Evolutionary conservation across 2,113 vertebrate genomes (phyloP).

Genomic region (Microcebus tavaratra): DNA sequence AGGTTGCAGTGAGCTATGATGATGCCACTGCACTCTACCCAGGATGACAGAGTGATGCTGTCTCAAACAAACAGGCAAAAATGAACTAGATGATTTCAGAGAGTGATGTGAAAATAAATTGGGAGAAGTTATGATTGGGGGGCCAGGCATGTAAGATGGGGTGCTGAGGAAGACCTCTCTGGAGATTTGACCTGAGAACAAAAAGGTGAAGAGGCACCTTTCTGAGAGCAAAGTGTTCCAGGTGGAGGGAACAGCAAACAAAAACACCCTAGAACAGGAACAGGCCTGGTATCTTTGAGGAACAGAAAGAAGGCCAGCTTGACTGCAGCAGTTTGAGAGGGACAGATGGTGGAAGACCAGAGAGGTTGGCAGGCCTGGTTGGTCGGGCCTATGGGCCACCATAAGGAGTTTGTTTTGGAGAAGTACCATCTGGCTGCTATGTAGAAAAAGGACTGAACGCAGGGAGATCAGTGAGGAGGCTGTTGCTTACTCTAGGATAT

Average conservation of each 20-base stretch:
- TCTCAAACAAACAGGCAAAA: too few relatives aligned
- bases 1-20: too few relatives aligned
- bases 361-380: not conserved
- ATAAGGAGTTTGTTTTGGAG: not conserved
- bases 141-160: too few relatives aligned
- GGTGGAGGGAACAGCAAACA: not conserved
- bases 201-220: not conserved
- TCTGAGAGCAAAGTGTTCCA: not conserved
- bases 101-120: not conserved
- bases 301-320: not conserved
- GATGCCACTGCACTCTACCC: too few relatives aligned
- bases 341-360: not conserved
- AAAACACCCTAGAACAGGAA: not conserved
- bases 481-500: not conserved
- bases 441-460: not conserved
- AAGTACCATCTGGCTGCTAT: not conserved
- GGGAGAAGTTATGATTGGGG: not conserved
- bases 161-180: not conserved
- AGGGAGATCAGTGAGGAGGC: not conserved
- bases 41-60: too few relatives aligned
- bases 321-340: not conserved
- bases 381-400: not conserved
- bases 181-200: not conserved
- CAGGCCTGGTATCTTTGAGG: not conserved
- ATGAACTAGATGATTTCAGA: not conserved